A percentile compares a stretch with the other conserved stretches of the same genome.
Conservation (phyloP, 2,888 invertebrate species). For the Tipula confusa region DNA sequence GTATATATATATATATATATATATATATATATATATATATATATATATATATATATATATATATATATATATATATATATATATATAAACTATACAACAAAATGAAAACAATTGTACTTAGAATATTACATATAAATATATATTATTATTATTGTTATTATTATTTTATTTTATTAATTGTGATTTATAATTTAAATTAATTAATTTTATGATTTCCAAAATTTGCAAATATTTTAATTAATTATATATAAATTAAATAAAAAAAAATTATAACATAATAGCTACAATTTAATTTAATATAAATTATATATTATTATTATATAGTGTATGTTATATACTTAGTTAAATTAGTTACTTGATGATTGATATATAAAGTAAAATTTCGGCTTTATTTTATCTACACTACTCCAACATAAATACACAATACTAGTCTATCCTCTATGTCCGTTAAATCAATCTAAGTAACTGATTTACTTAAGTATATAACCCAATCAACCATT, state of each 20-base stretch:
- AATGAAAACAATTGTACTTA: conserved; percentile 15
- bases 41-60: too few species aligned
- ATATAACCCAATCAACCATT: neutral
- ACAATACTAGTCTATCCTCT: neutral
- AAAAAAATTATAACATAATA: neutral
- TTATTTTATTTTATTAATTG: neutral
- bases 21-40: too few species aligned
- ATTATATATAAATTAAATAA: neutral
- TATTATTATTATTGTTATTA: too few species aligned
- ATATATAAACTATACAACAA: neutral
- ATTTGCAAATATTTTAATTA: conserved; percentile 3
- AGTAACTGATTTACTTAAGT: neutral
- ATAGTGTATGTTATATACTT: neutral
- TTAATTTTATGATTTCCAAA: neutral
- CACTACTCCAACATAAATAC: neutral
- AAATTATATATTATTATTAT: neutral
- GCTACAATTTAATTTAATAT: conserved; percentile 25
- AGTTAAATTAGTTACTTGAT: neutral
- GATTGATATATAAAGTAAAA: neutral
- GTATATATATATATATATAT: too few species aligned
- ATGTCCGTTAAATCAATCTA: neutral
- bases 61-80: too few species aligned
- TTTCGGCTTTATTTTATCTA: neutral
- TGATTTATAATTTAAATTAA: conserved; percentile 20
- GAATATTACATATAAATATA: too few species aligned